Evolutionary conservation across 2,113 vertebrate genomes (phyloP), one percentile per base, ranked within the genome.

Genomic region (Amphiprion ocellaris): DNA sequence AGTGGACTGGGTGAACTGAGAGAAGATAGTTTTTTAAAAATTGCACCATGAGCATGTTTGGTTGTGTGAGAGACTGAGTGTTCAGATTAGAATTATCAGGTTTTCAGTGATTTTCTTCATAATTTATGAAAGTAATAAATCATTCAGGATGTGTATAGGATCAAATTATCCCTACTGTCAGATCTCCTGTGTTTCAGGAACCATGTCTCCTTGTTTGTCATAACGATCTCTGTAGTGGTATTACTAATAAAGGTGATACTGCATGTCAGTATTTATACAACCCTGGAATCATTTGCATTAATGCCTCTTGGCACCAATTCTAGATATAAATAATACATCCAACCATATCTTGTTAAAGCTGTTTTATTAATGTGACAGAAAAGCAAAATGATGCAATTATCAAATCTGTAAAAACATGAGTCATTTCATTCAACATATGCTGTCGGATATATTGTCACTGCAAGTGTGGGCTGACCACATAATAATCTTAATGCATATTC

Each of bases 241-340:
- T 71, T 62, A 53, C 69, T 65, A 82, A 74, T 73, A 67, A 74
- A 81, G 19, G 30, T 46, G 60, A 69, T 67, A 10, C 58, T 66
- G 61, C 63, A 68, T 5, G 19, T 37, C 52, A 12, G 12, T 79
- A 74, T 85, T 73, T 59, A 62, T 67, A 66, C 61, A 39, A 67
- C 67, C 49, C 37, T 74, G 46, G 2, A 72, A 39, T 65, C 5
- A 56, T 62, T 65, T 60, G 9, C 49, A 49, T 54, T 16, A 23
- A 70, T 39, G 5, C 53, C 26, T 47, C 6, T 30, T 30, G 4
- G 30, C 1, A 30, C 30, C 33, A 9, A 8, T 37, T 37, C 1
- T 37, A 37, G 9, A 1, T 37, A 30, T 30, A 30, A 30, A 30
- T 4, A 30, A 49, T 5, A 49, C 47, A 49, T 7, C 0, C 47